phyloP scores from a whole-genome alignment of 2,113 vertebrate genomes.

The Neomonachus schauinslandi region DNA sequence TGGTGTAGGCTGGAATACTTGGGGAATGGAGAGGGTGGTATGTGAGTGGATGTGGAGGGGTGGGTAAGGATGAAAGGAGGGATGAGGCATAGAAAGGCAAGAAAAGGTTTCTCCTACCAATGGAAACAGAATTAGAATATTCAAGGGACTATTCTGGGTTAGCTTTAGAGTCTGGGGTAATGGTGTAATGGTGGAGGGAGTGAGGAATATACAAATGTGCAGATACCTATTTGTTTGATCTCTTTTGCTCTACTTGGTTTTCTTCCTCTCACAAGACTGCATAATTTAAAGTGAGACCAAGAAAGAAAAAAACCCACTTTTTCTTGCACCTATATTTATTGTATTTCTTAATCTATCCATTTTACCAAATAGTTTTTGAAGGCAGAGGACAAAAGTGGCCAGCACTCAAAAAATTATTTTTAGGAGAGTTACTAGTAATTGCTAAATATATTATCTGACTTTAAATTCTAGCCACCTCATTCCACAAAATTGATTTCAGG shows the following conservation, averaged over 20 bases:
- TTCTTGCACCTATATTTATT: not conserved
- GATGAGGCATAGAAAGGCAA: not conserved
- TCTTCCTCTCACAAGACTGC: not conserved
- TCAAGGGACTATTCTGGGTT: not conserved
- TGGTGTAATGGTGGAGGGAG: no score
- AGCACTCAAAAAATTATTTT: not conserved
- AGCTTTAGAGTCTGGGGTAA: not conserved
- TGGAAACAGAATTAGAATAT: not conserved
- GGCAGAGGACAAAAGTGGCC: not conserved
- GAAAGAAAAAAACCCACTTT: not conserved
- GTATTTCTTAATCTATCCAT: not conserved
- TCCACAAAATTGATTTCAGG: not conserved
- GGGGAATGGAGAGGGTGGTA: not conserved
- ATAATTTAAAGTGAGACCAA: not conserved
- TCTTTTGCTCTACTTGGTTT: not conserved
- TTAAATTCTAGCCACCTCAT: not conserved
- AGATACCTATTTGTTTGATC: not conserved
- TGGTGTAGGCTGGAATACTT: not conserved
- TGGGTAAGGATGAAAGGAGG: not conserved
- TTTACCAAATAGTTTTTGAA: slow-evolving; percentile 12
- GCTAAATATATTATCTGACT: not conserved
- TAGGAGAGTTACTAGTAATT: not conserved
- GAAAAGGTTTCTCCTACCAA: not conserved
- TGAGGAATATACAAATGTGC: not conserved
- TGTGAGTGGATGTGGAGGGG: not conserved